Conservation (phyloP, 2,888 invertebrate species). For the Eristalis intricaria region DNA sequence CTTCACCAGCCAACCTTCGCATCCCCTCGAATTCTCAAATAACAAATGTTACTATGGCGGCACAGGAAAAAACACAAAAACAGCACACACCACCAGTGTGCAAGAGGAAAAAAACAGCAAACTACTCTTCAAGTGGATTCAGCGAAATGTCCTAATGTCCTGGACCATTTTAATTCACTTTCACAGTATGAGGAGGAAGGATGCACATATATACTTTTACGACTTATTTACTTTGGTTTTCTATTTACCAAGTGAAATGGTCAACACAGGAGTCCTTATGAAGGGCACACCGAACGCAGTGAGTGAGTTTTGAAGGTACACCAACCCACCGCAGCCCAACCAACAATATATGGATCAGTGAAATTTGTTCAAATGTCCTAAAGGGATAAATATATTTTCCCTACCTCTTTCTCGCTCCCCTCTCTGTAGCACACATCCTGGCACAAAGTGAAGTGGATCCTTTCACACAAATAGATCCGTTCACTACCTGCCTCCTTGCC, state of each 20-base stretch:
- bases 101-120: constrained; percentile 9
- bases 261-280: constrained; percentile 65
- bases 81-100: background rate
- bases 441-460: background rate
- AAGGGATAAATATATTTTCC: constrained; percentile 53
- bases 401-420: constrained; percentile 1
- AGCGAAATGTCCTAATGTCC: constrained; percentile 56
- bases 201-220: constrained; percentile 17
- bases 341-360: constrained; percentile 65
- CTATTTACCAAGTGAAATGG: constrained; percentile 54
- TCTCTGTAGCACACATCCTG: background rate
- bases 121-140: background rate
- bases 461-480: constrained; percentile 37
- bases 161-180: constrained; percentile 64
- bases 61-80: background rate
- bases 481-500: constrained; percentile 13
- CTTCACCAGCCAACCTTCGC: constrained; percentile 33
- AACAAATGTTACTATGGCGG: constrained; percentile 56
- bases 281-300: constrained; percentile 34
- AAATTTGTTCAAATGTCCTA: constrained; percentile 68
- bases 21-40: constrained; percentile 31
- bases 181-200: constrained; percentile 33
- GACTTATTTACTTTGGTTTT: constrained; percentile 47
- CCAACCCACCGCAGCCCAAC: background rate
- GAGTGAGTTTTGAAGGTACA: too few relatives aligned